Base-by-base conservation (phyloP, 2,888 invertebrate genomes). In the Teleogryllus oceanicus region DNA sequence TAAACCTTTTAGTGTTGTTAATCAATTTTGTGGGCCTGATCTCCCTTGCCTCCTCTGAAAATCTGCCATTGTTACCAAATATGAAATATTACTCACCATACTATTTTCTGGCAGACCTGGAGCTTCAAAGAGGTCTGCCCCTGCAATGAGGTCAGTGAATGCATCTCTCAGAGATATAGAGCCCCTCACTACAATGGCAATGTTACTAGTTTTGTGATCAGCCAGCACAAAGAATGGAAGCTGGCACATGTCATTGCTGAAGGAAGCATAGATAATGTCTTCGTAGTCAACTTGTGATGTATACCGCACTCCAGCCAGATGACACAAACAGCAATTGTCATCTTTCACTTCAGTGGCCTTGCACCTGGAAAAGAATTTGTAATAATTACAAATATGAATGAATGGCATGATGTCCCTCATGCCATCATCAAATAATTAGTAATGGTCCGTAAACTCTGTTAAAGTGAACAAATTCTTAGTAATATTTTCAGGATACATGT, bases 311-410 rank as follows among this genome's bases (percentile, higher is more conserved):
- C 96, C 95, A 10, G 96, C 94, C 81, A 94, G 91, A 87, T 96
- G 92, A 87, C 96, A 97, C 84, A 94, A 88, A 86, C 96, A 97
- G 87, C 96, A 96, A 88, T 97, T 96, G 88, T 97, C 97, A 82
- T 94, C 94, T n/a, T 92, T 90, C 76, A 96, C 92, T 83, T 92
- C 89, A 3, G 91, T 91, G 18, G 87, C 86, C 82, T 88, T 88
- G 24, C 86, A 84, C 83, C 89, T 89, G 83, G 4, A 84, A 79
- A 80, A 82, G 80, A 75, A 80, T 37, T 24, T 62, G 50, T 20
- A 79, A 62, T 37, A 4, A 4, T 21, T 21, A 21, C 21, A 21
- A 21, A 21, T 21, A 21, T 21, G 21, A 21, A 21, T 21, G 21
- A 21, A 21, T 21, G 21, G 1, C 21, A 21, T 21, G 21, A 1